Base-by-base conservation (phyloP, 92 coral and sea anemone species). In the Palythoa heliodiscus region DNA sequence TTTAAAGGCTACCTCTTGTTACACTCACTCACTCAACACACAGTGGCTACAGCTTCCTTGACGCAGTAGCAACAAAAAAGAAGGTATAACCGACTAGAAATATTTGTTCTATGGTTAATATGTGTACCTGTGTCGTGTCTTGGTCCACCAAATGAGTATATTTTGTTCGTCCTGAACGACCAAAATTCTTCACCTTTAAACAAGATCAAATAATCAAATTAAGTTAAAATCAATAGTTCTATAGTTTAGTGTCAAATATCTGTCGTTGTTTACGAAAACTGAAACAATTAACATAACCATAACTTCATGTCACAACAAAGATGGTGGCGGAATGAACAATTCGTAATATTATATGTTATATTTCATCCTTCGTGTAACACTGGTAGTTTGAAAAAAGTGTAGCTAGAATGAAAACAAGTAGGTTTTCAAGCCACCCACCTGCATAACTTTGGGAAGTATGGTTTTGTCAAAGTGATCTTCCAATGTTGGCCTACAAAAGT, bases 121-220 rank as follows among this genome's bases (percentile, higher is more conserved):
- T 67, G 43, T 83, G 52, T 87, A 96, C 98, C 91, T 93, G 92
- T 70, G 98, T 96, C 0, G 98, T 96, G 69, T 96, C 98, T 82
- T 96, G 98, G 37, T 96, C 98, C 76, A 94, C 98, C 86, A 94
- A 67, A 80, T 94, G 98, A 53, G 98, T 90, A 67, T 94, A 94
- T 85, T 94, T 94, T 14, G 98, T 94, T 80, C 98, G 86, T 11
- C 98, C 98, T 76, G 98, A 94, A 12, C 98, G 98, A 68, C 98
- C 98, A 75, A 94, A 94, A 86, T 94, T 94, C 75, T 94, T 94
- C 67, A 94, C 98, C 98, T 95, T 80, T 54, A 82, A 74, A 39
- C 16, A 39, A 43, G 60, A 48, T 16, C 16, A 73, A 63, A 70
- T 54, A 7, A 11, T 69, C 17, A 16, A 10, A 23, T 29, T 14